Conservation (phyloP, 2,797 vertebrate genomes). For the Argentina silus region DNA sequence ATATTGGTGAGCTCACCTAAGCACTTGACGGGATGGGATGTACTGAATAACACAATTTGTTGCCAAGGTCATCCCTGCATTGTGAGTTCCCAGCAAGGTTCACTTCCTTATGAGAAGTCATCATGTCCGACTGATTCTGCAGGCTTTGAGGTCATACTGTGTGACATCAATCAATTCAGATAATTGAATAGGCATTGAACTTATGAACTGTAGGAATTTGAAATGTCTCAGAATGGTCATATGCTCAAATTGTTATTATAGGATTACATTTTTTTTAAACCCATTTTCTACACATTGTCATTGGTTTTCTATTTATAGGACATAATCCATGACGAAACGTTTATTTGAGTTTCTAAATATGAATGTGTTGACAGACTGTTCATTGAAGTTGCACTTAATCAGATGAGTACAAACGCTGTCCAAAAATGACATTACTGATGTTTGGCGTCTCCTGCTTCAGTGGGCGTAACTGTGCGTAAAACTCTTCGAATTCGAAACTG, state of each 20-base stretch:
- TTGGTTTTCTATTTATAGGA: neutral
- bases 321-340: no score
- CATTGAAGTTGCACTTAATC: conserved; percentile 7
- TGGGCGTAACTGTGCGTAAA: conserved; percentile 11
- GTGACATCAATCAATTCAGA: no score
- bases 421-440: neutral
- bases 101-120: no score
- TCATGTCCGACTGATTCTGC: no score
- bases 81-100: no score
- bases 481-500: conserved; percentile 16
- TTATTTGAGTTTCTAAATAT: neutral
- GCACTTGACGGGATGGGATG: conserved; percentile 30
- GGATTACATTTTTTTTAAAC: no score
- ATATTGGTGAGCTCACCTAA: conserved; percentile 65
- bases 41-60: neutral
- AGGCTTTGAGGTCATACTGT: no score
- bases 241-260: no score
- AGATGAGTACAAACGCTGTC: neutral
- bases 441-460: conserved; percentile 36
- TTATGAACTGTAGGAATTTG: no score
- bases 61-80: no score
- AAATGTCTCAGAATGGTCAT: no score
- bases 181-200: no score
- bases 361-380: neutral
- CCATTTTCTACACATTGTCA: neutral